Evolutionary conservation across 2,797 vertebrate genomes (phyloP), one percentile per base, ranked within the genome.

Genomic region (Peromyscus aztecus): DNA sequence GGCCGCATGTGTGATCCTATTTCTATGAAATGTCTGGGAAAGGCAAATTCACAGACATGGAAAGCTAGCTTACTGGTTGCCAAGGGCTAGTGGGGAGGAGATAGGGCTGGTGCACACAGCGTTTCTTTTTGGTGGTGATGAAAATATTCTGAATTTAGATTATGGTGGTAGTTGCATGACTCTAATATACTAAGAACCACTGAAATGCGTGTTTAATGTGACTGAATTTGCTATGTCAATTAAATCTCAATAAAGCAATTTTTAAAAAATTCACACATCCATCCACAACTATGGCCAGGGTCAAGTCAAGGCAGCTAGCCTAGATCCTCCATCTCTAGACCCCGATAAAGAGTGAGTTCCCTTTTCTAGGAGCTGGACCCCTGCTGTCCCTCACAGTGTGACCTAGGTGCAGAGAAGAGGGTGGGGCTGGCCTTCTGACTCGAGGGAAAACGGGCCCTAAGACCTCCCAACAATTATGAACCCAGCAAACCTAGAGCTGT

Each of bases 71-170:
- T 75, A 75, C 73, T 75, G 86, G 52, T 82, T 91, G 83, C 91
- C 76, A 59, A 31, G 19, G 76, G 89, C 89, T 59, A 31, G 52
- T 49, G 77, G 37, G 69, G 71, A 31, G 9, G n/a, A 49, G n/a
- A 23, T 31, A 21, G 13, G 76, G 40, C 90, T 69, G 37, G 77
- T 82, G 73, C 85, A 31, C 40, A 75, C 7, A n/a, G 34, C 73
- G 71, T 75, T 96, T 84, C 80, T 90, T 96, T 96, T 94, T 9
- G 3, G 43, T 90, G 65, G 75, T 88, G 90, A 93, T 75, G 65
- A 90, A 91, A 88, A 78, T 93, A 90, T 88, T 80, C 88, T 93
- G 83, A 93, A 92, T 91, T 97, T 96, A 91, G 92, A 95, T 78
- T 57, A 57, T 90, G 40, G 46, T 52, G 71, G 59, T 91, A 82